Base-by-base conservation (phyloP, 1,140 invertebrate species). In the Bombyx mandarina region DNA sequence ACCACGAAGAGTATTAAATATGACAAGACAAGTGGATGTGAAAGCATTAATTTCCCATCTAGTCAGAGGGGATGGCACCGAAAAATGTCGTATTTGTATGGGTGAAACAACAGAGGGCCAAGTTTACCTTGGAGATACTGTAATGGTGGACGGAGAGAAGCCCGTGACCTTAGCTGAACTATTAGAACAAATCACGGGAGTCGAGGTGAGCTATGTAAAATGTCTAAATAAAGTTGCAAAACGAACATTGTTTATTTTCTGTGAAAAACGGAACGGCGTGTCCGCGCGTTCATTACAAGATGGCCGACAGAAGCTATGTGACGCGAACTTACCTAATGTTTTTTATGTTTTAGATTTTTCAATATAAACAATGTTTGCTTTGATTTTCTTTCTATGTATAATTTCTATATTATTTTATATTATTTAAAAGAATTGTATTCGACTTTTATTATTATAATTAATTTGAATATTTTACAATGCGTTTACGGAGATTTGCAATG, bases 1-100 rank as follows among this genome's bases (percentile, higher is more conserved):
- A 35, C 4, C 26, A 35, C 26, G 26, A 35, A 35, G 26, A 35
- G 26, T 35, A 35, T 35, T 35, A 35, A 56, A 22, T 65, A 86
- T 86, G 81, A 74, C 52, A 43, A 70, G 71, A 53, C 74, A 81
- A 77, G 69, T 86, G n/a, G 74, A 86, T 59, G 61, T 83, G 45
- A 86, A 82, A 57, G 82, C 82, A 22, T 65, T 86, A 53, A 69
- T 86, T 56, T 81, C 83, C 0, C 83, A 86, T 58, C 73, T 86
- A 60, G 68, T 86, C 1, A 62, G 69, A 51, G 82, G 82, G 49
- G 82, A 86, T 62, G 83, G 83, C 3, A 57, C 63, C 43, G 69
- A 85, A 52, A 83, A 71, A 71, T 86, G 82, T 54, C 64, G 83
- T 64, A 85, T 86, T 58, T 86, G 83, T 56, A 82, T 86, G 80